These are phyloP conservation scores for Chrysodeixis includens DNA, from an alignment of 2,888 invertebrate genomes.

Conservation along the genomic window DNA sequence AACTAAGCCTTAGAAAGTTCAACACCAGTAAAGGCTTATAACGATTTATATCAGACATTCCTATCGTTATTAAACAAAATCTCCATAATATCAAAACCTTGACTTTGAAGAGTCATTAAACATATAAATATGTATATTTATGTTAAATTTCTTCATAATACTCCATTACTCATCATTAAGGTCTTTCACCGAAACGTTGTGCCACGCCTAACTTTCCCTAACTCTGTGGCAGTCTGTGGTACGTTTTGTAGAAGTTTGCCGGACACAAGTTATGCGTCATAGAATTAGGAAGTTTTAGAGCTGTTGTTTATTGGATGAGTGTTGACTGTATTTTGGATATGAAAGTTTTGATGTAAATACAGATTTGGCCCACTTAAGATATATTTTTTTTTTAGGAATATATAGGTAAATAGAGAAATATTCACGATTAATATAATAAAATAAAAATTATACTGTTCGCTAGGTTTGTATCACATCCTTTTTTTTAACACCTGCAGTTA, in stretches of 20 bases:
- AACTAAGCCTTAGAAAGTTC: background rate
- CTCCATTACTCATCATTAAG: conserved; percentile 15
- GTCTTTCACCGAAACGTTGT: conserved; percentile 13
- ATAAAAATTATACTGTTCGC: no score
- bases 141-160: background rate
- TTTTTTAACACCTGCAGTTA: no score
- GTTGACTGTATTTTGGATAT: background rate
- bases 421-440: no score
- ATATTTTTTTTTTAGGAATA: no score
- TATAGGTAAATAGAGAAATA: no score
- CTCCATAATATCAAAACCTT: background rate
- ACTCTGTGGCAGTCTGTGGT: conserved; percentile 23
- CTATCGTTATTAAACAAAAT: background rate
- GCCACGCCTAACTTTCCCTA: conserved; percentile 32
- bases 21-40: background rate
- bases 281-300: background rate
- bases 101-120: background rate
- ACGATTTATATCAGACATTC: background rate
- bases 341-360: no score
- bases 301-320: background rate
- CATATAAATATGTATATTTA: conserved; percentile 6
- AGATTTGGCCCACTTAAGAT: no score
- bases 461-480: no score
- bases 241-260: conserved; percentile 11
- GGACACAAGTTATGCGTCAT: conserved; percentile 18